Evolutionary conservation across 2,888 invertebrate species (phyloP), one percentile per base, ranked within the genome.

Genomic region (Tipula lateralis): DNA sequence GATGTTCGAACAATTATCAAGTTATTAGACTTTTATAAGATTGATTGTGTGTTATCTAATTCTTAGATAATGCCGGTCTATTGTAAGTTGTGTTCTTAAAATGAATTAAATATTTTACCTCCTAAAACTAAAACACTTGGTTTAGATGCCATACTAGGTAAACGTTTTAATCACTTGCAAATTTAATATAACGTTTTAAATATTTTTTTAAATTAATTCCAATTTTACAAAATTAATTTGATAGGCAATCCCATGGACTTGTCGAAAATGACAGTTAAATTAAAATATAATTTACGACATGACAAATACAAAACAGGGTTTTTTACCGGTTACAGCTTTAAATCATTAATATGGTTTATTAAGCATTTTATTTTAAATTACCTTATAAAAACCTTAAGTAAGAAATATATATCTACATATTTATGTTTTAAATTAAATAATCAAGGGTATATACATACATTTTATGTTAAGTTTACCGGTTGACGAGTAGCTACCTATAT

Each of bases 91-190:
- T n/a, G n/a, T n/a, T n/a, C n/a, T n/a, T 24, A 24, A n/a, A 44
- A 66, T 24, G 24, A 39, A 19, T n/a, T 30, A 29, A 83, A 66
- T 9, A n/a, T 86, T 88, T 88, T 87, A 90, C 90, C 90, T 87
- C 90, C 90, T 85, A 90, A 88, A 86, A 90, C 88, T 85, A 90
- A 87, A 85, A 90, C 89, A 85, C 88, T 89, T 85, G 90, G 90
- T 87, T 90, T 90, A 84, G 88, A 88, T 85, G 88, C 39, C 86
- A 86, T 86, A 36, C 0, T 84, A 19, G n/a, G 2, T 44, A 44
- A 3, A 16, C 16, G 36, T 24, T 24, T 29, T 24, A n/a, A 30
- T 12, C 12, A 34, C 16, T 16, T 32, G 32, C 13, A n/a, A 32
- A 32, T 32, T 39, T n/a, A n/a, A 16, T 50, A 16, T 16, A 50